A percentile compares a stretch with the other conserved stretches of the same genome.
Conservation (phyloP, 2,113 vertebrate species). For the Microtus pennsylvanicus region DNA sequence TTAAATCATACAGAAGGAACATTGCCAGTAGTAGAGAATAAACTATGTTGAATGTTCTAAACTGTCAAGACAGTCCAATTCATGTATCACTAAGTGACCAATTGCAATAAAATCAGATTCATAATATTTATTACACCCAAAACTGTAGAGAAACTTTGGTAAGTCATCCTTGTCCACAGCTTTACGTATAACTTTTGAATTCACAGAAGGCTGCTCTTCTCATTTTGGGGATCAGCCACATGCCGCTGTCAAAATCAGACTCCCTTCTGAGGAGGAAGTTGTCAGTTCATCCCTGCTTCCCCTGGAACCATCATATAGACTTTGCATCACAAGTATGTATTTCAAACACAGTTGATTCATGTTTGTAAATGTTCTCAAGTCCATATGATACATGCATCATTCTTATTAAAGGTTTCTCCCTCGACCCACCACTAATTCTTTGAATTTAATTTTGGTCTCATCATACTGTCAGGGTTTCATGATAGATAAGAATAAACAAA, state of each 20-base stretch:
- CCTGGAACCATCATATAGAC: neutral
- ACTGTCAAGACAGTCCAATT: neutral
- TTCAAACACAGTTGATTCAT: neutral
- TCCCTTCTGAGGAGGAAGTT: neutral
- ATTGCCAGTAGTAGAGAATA: neutral
- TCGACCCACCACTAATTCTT: neutral
- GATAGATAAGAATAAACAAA: neutral
- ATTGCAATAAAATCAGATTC: neutral
- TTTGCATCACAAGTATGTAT: neutral
- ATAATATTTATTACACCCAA: neutral
- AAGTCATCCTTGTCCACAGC: neutral
- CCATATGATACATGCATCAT: neutral
- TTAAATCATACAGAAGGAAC: neutral
- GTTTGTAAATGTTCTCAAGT: neutral
- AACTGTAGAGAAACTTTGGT: neutral
- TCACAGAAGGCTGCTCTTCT: neutral
- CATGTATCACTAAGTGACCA: neutral
- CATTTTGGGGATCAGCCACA: neutral
- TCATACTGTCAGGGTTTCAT: neutral
- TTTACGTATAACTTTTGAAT: neutral
- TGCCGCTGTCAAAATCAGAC: neutral
- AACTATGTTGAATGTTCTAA: constrained; percentile 14
- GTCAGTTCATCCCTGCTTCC: neutral
- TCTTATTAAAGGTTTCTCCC: neutral
- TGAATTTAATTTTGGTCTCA: neutral